Percentiles rank a stretch among this genome's conserved stretches.
Evolutionary conservation across 2,113 vertebrate species (phyloP).

Genomic region (Chitala chitala): DNA sequence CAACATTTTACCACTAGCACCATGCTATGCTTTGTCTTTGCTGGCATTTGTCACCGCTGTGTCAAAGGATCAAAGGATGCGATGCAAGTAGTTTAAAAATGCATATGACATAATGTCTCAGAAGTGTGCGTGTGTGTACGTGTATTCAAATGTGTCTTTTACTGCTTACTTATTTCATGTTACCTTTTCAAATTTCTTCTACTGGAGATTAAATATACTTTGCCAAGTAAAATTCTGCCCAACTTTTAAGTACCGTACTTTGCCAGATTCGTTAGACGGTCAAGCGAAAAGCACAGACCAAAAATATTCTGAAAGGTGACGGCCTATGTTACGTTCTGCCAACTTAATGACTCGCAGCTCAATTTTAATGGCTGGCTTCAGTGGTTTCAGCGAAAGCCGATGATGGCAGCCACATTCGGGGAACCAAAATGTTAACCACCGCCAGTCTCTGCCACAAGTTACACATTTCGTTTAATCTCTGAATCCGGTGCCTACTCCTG

Average conservation of each 20-base stretch:
- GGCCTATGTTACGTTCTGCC: not conserved
- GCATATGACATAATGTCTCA: not conserved
- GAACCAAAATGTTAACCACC: not conserved
- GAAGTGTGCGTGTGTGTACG: not conserved
- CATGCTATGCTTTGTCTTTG: not conserved
- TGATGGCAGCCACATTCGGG: not conserved
- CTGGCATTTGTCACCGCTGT: not conserved
- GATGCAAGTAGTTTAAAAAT: not conserved
- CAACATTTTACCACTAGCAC: not conserved
- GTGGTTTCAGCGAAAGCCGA: not conserved
- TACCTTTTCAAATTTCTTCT: not conserved
- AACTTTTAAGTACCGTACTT: too few relatives aligned
- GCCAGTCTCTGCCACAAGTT: not conserved
- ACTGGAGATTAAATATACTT: not conserved
- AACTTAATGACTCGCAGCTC: conserved; percentile 6
- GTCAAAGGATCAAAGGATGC: not conserved
- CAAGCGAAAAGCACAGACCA: too few relatives aligned
- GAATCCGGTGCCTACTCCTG: too few relatives aligned
- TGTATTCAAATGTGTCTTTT: not conserved
- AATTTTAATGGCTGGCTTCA: conserved; percentile 10
- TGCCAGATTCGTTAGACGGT: too few relatives aligned
- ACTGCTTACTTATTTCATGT: not conserved
- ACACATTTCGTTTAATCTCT: too few relatives aligned
- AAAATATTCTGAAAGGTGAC: conserved; percentile 6
- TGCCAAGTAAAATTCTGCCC: not conserved